A percentile compares a stretch with the other conserved stretches of the same genome.
Evolutionary conservation across 2,113 vertebrate species (phyloP).

Genomic region (Solenodon paradoxus): DNA sequence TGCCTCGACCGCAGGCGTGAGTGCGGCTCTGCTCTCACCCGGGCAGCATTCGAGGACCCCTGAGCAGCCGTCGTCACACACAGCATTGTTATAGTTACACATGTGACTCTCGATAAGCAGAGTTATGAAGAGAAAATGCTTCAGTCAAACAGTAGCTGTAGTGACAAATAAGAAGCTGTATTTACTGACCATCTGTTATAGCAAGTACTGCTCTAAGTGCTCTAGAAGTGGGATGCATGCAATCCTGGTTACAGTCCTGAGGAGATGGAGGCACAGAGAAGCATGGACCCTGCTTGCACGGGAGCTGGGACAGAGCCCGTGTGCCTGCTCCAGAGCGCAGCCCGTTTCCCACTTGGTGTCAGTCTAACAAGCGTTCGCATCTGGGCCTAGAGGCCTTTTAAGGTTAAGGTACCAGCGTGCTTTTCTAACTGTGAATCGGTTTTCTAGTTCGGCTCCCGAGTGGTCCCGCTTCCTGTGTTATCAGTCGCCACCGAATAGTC

Average conservation of each 20-base stretch:
- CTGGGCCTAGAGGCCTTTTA: neutral
- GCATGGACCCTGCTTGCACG: no score
- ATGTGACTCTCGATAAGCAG: no score
- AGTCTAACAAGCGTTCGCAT: neutral
- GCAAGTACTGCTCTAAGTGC: neutral
- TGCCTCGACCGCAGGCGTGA: neutral
- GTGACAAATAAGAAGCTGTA: neutral
- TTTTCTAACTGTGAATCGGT: neutral
- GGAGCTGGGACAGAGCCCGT: neutral
- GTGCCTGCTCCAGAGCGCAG: neutral
- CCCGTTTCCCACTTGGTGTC: accelerated
- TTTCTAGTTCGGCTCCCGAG: neutral
- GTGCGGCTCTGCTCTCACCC: accelerated
- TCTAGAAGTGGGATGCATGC: no score
- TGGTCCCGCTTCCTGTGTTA: neutral
- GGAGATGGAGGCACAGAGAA: neutral
- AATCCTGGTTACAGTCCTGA: no score
- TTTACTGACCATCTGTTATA: neutral
- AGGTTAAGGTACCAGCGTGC: neutral
- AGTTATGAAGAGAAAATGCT: neutral
- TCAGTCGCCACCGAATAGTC: neutral
- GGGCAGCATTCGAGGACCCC: accelerated
- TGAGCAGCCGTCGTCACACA: no score
- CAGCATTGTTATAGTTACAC: neutral
- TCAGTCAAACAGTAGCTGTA: neutral